Conservation (phyloP, 2,888 invertebrate species). For the Congeria kusceri region DNA sequence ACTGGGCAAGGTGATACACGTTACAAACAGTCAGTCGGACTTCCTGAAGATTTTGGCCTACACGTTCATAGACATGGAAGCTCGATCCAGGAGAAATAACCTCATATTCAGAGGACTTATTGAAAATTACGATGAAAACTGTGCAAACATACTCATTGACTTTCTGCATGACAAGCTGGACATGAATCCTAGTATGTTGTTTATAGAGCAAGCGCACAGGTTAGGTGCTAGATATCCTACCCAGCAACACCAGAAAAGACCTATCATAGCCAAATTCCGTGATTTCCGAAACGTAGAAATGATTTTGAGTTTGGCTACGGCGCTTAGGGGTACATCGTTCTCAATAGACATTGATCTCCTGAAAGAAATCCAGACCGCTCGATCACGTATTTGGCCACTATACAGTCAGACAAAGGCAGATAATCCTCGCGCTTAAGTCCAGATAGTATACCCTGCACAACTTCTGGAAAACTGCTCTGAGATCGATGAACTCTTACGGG, state of each 20-base stretch:
- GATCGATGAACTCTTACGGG: too few relatives aligned
- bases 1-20: neutral
- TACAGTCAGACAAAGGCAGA: constrained; percentile 12
- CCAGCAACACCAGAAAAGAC: constrained; percentile 16
- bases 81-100: constrained; percentile 14
- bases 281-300: constrained; percentile 25
- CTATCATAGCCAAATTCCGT: constrained; percentile 31
- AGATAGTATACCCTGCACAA: too few relatives aligned
- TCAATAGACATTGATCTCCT: constrained; percentile 32
- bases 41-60: constrained; percentile 10
- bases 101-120: constrained; percentile 4
- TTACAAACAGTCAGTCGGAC: constrained; percentile 6
- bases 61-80: constrained; percentile 16
- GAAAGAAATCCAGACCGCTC: constrained; percentile 27
- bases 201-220: constrained; percentile 17
- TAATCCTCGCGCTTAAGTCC: too few relatives aligned
- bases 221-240: constrained; percentile 5
- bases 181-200: constrained; percentile 9
- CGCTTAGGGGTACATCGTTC: constrained; percentile 12
- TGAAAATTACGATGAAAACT: constrained; percentile 14
- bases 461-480: too few relatives aligned
- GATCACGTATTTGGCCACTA: constrained; percentile 15
- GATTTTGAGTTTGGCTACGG: constrained; percentile 13
- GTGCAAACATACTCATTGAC: constrained; percentile 6
- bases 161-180: constrained; percentile 5